Base-by-base conservation (phyloP, 2,797 vertebrate genomes). In the Hydrophis major region DNA sequence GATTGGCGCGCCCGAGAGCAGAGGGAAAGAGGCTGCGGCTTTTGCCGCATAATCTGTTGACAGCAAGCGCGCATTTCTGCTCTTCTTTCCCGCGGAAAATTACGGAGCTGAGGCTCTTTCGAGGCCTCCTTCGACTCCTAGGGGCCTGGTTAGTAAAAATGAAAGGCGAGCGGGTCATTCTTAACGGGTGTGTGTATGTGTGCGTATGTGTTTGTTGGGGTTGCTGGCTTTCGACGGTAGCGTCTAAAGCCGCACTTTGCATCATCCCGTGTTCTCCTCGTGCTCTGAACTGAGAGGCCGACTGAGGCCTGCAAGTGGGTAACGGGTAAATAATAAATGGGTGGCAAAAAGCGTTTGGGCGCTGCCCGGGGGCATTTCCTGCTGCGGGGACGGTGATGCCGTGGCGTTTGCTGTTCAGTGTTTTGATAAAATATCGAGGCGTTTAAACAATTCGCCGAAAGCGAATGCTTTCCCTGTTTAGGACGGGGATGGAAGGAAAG, bases 131-230 rank as follows among this genome's bases (percentile, higher is more conserved):
- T 56, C 50, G 53, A 42, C 32, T 28, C 53, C 2, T 25, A 25
- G 32, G 50, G 92, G 63, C 86, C 42, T 91, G 89, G 89, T 91
- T 78, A 88, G 92, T 93, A 88, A 18, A 32, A 50, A 42, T 6
- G 61, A 22, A 32, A 0, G 5, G 60, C 7, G 83, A 57, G 2
- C 20, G 28, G 22, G 83, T 14, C 13, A 4, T 66, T n/a, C 37
- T 0, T 28, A 42, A 66, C 28, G 28, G n/a, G n/a, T 32, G 63
- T 53, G 4, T 11, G 89, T 32, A 28, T 25, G 63, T 69, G 47
- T 22, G 28, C 14, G 16, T 20, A 37, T 20, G 28, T 55, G 47
- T 6, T 16, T 28, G 47, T 11, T 2, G 37, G 12, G 22, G 42
- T 16, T 37, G 28, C 28, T 83, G 90, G 47, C 22, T 10, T 28